Base-by-base conservation (phyloP, 2,113 vertebrate species). In the Zosterops hypoxanthus region DNA sequence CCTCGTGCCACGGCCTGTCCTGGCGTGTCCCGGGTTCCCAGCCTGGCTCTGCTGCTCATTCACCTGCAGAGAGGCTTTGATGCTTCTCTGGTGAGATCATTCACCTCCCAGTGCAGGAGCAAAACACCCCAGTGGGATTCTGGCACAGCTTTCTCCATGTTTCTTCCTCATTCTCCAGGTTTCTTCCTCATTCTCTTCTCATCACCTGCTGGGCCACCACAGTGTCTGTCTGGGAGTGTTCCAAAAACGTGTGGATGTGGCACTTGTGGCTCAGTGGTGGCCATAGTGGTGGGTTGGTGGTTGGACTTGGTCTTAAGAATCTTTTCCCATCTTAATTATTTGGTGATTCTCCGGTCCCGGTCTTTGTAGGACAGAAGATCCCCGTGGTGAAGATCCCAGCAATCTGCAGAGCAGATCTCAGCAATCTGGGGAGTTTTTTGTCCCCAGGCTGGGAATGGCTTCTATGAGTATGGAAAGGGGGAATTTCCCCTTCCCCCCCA, bases 41-140 rank as follows among this genome's bases (percentile, higher is more conserved):
- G 73, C 91, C 84, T 96, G 95, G 95, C 94, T 87, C 66, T 72
- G 57, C 24, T 79, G 22, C 70, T 95, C 91, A 95, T 95, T 91
- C 94, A 96, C 96, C 96, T 97, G 95, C 94, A 90, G 7, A 90
- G 65, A 72, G 60, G 50, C 22, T 95, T 84, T 78, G 91, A 82
- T 94, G 77, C 56, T 83, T 89, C 88, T 75, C 77, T 5, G 5
- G 1, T 95, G 96, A 95, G 95, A 68, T 95, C 94, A 97, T 79
- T 82, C 73, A 17, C n/a, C 81, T 66, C 82, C 11, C 1, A 87
- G 66, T 12, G 44, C 31, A 26, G 59, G 41, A 94, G 85, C 70
- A 90, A 85, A 92, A 55, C 63, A 33, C 63, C 78, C 61, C 17
- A 47, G 68, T 7, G 14, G 34, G 65, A 46, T 86, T 34, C 69